These are phyloP conservation scores for Anticlea derivata DNA, from an alignment of 2,888 invertebrate species.

Conservation along the genomic window DNA sequence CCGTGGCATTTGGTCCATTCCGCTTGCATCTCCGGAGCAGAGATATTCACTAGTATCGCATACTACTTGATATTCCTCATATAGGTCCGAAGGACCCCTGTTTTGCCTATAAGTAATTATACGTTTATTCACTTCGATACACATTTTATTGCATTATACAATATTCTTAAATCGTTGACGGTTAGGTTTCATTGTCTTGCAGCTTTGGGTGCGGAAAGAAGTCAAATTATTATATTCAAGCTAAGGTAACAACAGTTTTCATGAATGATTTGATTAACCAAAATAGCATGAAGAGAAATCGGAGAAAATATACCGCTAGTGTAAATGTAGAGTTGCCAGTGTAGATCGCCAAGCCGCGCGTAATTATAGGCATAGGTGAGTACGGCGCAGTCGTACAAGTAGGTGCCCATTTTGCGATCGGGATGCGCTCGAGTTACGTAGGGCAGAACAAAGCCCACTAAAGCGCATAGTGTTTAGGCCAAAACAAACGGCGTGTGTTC, in stretches of 20 bases:
- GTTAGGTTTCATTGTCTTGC: no score
- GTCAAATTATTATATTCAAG: background rate
- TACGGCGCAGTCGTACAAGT: conserved; percentile 21
- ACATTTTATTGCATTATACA: no score
- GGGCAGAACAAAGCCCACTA: conserved; percentile 28
- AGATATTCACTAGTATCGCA: conserved; percentile 5
- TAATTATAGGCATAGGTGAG: conserved; percentile 35
- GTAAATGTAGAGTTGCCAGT: conserved; percentile 27
- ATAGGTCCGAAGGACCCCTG: conserved; percentile 4
- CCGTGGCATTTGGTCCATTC: conserved; percentile 24
- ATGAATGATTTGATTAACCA: background rate
- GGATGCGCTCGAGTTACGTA: conserved; percentile 25
- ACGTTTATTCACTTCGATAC: no score
- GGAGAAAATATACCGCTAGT: conserved; percentile 11
- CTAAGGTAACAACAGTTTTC: background rate
- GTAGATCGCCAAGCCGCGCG: conserved; percentile 29
- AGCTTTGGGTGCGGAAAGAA: background rate
- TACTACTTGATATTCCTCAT: conserved; percentile 11
- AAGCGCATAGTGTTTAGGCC: conserved; percentile 53
- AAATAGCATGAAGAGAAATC: background rate
- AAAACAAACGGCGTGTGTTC: conserved; percentile 81
- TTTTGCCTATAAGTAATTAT: background rate
- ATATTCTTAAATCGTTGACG: no score
- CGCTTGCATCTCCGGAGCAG: conserved; percentile 20
- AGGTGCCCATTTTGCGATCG: conserved; percentile 22